phyloP scores from a whole-genome alignment of 1,140 invertebrate species.

The Camponotus floridanus region DNA sequence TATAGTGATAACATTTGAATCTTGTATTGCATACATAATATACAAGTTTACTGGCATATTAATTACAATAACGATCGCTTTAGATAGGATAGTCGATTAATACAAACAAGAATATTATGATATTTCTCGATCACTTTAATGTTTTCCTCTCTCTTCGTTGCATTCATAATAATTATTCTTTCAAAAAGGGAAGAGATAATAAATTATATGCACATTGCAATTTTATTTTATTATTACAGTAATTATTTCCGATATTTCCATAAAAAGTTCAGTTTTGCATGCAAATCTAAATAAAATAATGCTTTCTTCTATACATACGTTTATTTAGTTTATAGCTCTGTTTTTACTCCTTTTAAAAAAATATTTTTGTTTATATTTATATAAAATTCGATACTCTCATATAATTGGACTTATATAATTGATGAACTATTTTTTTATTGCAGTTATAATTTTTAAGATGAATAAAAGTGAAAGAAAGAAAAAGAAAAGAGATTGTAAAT shows the following conservation, averaged over 20 bases:
- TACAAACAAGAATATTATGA: not conserved
- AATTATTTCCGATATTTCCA: not conserved
- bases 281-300: too few relatives aligned
- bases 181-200: not conserved
- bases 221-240: not conserved
- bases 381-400: too few relatives aligned
- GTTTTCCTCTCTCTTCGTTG: not conserved
- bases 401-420: too few relatives aligned
- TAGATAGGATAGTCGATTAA: not conserved
- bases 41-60: not conserved
- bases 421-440: too few relatives aligned
- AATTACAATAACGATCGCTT: not conserved
- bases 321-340: too few relatives aligned
- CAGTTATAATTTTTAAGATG: too few relatives aligned
- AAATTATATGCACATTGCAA: not conserved
- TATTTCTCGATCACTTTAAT: not conserved
- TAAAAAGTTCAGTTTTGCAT: too few relatives aligned
- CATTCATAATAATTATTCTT: conserved; percentile 14
- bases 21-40: not conserved
- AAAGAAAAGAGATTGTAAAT: too few relatives aligned
- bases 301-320: too few relatives aligned
- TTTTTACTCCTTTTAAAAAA: too few relatives aligned
- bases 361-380: too few relatives aligned
- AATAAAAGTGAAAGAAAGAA: too few relatives aligned
- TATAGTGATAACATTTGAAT: conserved; percentile 21